Percentiles rank a stretch among this genome's conserved stretches.
Conservation (phyloP, 2,797 vertebrate genomes). For the Sus cebifrons region DNA sequence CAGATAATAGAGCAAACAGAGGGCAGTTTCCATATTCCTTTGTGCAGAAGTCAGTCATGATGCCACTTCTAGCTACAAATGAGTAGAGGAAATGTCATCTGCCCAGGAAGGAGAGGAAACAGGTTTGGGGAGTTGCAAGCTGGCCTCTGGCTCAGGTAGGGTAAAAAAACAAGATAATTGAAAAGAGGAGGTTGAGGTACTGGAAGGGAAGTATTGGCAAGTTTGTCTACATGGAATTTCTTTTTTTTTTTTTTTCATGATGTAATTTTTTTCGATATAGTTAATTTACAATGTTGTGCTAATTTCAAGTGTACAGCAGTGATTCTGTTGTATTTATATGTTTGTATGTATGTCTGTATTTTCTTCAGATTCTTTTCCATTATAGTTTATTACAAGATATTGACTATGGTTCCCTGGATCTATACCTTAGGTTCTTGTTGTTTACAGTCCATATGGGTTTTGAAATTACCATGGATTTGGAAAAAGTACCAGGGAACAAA, state of each 20-base stretch:
- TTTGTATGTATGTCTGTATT: too few relatives aligned
- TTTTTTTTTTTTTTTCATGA: too few relatives aligned
- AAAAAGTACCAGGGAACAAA: slow-evolving; percentile 31
- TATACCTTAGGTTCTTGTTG: too few relatives aligned
- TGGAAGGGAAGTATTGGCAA: background rate
- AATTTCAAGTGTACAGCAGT: too few relatives aligned
- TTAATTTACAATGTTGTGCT: too few relatives aligned
- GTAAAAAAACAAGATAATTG: background rate
- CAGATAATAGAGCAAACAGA: background rate
- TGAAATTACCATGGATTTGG: slow-evolving; percentile 21
- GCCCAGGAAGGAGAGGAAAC: background rate
- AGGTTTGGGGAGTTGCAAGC: background rate
- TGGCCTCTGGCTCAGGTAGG: background rate
- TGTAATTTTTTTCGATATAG: too few relatives aligned
- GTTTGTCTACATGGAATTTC: background rate
- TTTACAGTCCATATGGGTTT: background rate
- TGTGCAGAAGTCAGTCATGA: background rate
- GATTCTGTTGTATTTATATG: too few relatives aligned
- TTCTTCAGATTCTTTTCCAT: too few relatives aligned
- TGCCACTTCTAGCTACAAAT: background rate
- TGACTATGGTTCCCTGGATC: too few relatives aligned
- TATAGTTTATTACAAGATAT: too few relatives aligned
- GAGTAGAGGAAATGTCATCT: background rate
- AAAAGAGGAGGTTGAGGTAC: background rate
- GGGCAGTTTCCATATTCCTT: background rate